Evolutionary conservation across 2,113 vertebrate genomes (phyloP), one percentile per base, ranked within the genome.

Genomic region (Poeciliopsis turrubarensis): DNA sequence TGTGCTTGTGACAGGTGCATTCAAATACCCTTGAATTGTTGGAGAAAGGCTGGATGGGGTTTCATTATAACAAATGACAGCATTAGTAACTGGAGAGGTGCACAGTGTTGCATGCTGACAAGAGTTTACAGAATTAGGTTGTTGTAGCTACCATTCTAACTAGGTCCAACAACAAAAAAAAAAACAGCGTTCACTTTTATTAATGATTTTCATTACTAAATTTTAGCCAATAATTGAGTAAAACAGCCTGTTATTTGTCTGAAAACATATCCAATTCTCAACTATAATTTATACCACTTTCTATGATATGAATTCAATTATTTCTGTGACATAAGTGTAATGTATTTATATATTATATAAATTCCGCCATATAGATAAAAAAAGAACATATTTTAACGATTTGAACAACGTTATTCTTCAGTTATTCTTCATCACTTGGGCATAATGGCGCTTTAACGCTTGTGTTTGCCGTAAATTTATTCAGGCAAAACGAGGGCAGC

Each of bases 401-500:
- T 57, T 57, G n/a, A 25, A 57, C 17, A 10, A n/a, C 7, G 19
- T 57, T n/a, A n/a, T 57, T n/a, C n/a, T 57, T 10, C 2, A 25
- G 19, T 57, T n/a, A n/a, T 57, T n/a, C n/a, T 57, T 10, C 2
- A 25, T 57, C 8, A 25, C 5, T 54, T 2, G 8, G 25, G n/a
- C 9, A 54, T 25, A 25, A 1, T 47, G 51, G 19, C 22, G 9
- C 5, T 54, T 54, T 54, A 9, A 25, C 3, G 8, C 12, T 47
- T 47, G 1, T 5, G 22, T 57, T 11, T 7, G 2, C 14, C n/a
- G 12, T 10, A 69, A 26, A 64, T 91, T 39, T 79, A 75, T 65
- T 90, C 92, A 91, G 93, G 93, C 93, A 75, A 8, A 32, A 27
- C 9, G 14, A 67, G 17, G 65, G 34, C 65, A 39, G 34, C 2